These are phyloP conservation scores for Halichondria panicea DNA, from an alignment of 37 sponge, comb jelly and placozoan genomes.

Conservation along the genomic window DNA sequence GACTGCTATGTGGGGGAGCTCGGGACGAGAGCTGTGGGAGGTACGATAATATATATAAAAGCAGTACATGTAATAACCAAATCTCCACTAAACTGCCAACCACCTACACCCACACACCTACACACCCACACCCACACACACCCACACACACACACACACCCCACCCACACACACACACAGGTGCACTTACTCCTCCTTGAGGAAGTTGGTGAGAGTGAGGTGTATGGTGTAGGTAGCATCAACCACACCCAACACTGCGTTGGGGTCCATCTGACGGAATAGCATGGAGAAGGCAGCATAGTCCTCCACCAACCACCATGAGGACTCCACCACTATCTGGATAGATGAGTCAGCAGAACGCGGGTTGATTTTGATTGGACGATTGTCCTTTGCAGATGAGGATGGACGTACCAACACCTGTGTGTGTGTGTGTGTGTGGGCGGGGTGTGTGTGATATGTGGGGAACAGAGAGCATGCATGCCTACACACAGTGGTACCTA, in stretches of 20 bases:
- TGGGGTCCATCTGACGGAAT: constrained; percentile 15
- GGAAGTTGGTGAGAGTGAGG: constrained; percentile 35
- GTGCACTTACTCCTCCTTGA: constrained; percentile 46
- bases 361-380: constrained; percentile 36
- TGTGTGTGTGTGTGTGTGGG: no score
- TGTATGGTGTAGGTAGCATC: constrained; percentile 51
- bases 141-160: not conserved
- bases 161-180: not conserved
- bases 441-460: no score
- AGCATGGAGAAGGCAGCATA: constrained; percentile 51
- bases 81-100: not conserved
- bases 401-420: constrained; percentile 61
- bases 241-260: constrained; percentile 42
- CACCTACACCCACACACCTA: not conserved
- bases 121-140: not conserved
- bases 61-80: not conserved
- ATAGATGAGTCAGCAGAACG: constrained; percentile 24
- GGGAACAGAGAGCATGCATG: no score
- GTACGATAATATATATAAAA: not conserved
- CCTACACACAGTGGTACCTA: no score
- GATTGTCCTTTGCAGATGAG: constrained; percentile 31
- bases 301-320: constrained; percentile 84
- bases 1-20: constrained; percentile 38
- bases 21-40: constrained; percentile 7
- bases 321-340: constrained; percentile 44